Base-by-base conservation (phyloP, 2,113 vertebrate species). In the Peromyscus maniculatus region DNA sequence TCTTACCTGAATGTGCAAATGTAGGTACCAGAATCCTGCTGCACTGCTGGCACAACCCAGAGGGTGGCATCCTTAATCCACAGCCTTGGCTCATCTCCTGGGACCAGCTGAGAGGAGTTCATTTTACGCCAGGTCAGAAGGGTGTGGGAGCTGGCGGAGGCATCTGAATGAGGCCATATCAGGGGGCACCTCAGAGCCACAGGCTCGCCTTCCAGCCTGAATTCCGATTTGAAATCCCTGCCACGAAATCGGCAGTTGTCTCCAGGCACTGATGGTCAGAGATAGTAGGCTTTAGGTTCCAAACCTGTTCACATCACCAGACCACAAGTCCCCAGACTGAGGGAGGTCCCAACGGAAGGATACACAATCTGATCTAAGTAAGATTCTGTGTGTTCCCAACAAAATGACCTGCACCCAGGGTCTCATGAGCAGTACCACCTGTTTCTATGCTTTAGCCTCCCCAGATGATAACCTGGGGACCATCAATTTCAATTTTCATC, bases 21-120 rank as follows among this genome's bases (percentile, higher is more conserved):
- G 71, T 99, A 99, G 24, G 98, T 92, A 66, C 99, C 99, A 0
- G 99, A 99, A 98, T 99, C 99, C 0, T 98, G 98, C 16, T 86
- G 71, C 93, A 57, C 91, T 57, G 98, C 99, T 21, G 99, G 99
- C 89, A 99, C 98, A 94, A 99, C 98, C 99, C 99, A 99, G 78
- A 99, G 97, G 16, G 97, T 69, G 0, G 97, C 92, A 6, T 94
- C 94, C 55, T 95, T 93, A 78, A 97, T 91, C 97, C 98, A 97
- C 66, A 99, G 93, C 57, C 99, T 82, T 1, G 98, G 69, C 88
- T 97, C 96, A 12, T 75, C 98, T 92, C 36, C 93, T 72, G 94
- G 22, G n/a, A 94, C 55, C 0, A 57, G 66, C 10, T 16, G 0
- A 5, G 98, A 71, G 80, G 98, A 96, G 89, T 71, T 97, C 59